A percentile compares a stretch with the other conserved stretches of the same genome.
Evolutionary conservation across 2,113 vertebrate species (phyloP).

Genomic region (Eurystomus gularis): DNA sequence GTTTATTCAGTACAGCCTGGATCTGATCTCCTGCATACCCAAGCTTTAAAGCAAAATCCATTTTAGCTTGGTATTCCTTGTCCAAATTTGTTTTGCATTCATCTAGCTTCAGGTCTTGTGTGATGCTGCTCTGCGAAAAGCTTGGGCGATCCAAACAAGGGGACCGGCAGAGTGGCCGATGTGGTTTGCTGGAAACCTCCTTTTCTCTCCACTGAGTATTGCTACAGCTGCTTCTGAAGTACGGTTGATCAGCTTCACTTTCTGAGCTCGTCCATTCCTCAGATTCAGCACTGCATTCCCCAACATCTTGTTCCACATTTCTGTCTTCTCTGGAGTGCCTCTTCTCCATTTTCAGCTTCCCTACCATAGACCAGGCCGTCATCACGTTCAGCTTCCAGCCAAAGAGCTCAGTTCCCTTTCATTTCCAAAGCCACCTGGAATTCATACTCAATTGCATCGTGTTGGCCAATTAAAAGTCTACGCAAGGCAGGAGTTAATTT

Average conservation of each 20-base stretch:
- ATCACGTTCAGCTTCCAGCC: conserved; percentile 84
- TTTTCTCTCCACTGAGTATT: conserved; percentile 77
- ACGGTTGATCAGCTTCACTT: conserved; percentile 84
- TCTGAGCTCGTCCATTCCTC: conserved; percentile 92
- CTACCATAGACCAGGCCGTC: conserved; percentile 90
- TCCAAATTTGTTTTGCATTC: conserved; percentile 71
- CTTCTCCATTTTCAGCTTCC: conserved; percentile 93
- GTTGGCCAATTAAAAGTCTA: conserved; percentile 61
- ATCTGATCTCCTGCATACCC: conserved; percentile 95
- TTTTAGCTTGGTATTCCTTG: conserved; percentile 93
- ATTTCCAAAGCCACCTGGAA: conserved; percentile 77
- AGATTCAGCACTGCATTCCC: conserved; percentile 81
- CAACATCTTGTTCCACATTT: conserved; percentile 71
- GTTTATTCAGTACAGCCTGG: conserved; percentile 90
- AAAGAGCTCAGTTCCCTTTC: conserved; percentile 79
- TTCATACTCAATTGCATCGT: conserved; percentile 65
- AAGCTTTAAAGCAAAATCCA: conserved; percentile 97
- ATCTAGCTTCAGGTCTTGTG: conserved; percentile 83
- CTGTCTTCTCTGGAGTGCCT: conserved; percentile 85
- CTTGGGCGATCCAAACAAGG: conserved; percentile 94
- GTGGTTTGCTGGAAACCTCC: conserved; percentile 82
- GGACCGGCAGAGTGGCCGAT: conserved; percentile 94
- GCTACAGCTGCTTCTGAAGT: conserved; percentile 43
- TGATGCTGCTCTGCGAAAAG: conserved; percentile 94
- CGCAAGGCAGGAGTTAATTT: conserved; percentile 61